phyloP scores from a whole-genome alignment of 2,797 vertebrate genomes.

The Sphenopsis melanotis region DNA sequence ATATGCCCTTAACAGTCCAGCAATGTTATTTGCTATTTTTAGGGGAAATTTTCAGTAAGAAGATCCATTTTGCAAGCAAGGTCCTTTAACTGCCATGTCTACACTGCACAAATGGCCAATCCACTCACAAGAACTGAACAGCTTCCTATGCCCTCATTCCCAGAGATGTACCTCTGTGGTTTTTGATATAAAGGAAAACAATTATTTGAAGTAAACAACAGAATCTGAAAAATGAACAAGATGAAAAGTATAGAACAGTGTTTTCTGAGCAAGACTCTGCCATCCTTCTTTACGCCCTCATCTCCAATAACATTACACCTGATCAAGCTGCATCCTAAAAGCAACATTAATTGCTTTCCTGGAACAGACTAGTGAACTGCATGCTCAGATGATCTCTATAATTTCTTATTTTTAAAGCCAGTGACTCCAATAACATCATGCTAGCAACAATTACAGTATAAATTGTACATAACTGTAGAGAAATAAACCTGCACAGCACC shows the following conservation, averaged over 20 bases:
- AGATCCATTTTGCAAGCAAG: not conserved
- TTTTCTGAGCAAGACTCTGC: not conserved
- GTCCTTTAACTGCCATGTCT: not conserved
- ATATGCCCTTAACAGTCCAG: not conserved
- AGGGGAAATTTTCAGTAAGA: not conserved
- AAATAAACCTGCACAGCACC: not conserved
- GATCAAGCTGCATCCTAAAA: not conserved
- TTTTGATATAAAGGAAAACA: not conserved
- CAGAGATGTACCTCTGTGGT: not conserved
- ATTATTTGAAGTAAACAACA: not conserved
- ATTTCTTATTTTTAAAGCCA: slow-evolving; percentile 23
- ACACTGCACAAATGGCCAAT: not conserved
- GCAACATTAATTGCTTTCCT: not conserved
- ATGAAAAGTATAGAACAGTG: not conserved
- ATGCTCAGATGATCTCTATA: not conserved
- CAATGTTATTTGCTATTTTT: not conserved
- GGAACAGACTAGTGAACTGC: not conserved
- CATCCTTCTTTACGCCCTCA: not conserved
- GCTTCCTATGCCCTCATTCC: not conserved
- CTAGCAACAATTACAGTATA: not conserved
- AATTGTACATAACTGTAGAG: not conserved
- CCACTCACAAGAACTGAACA: not conserved
- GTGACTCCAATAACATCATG: not conserved
- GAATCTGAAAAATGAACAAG: not conserved
- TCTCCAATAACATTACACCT: not conserved